Percentiles rank a stretch among this genome's conserved stretches.
Evolutionary conservation across 2,797 vertebrate species (phyloP).

Genomic region (Sphenodon punctatus): DNA sequence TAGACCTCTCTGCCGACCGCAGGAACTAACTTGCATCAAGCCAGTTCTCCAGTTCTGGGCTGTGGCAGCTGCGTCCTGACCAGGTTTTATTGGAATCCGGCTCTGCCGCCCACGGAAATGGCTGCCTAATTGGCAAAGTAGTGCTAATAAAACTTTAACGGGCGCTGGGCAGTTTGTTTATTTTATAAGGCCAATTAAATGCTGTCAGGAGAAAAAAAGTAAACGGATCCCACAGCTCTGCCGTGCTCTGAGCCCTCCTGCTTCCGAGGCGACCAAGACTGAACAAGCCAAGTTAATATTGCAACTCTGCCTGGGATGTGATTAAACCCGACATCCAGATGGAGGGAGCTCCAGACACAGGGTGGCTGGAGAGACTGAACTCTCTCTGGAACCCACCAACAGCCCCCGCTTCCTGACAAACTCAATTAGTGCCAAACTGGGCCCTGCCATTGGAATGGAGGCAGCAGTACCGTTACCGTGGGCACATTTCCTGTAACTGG

Average conservation of each 20-base stretch:
- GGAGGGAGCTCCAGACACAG: accelerated
- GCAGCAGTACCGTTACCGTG: not conserved
- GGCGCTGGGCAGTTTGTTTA: not conserved
- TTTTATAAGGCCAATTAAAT: not conserved
- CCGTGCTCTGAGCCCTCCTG: not conserved
- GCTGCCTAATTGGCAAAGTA: not conserved
- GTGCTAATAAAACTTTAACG: not conserved
- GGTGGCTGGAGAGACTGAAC: accelerated
- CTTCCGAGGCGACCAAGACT: not conserved
- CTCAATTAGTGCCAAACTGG: accelerated
- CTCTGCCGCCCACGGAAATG: not conserved
- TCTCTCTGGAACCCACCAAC: not conserved
- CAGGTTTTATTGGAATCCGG: not conserved
- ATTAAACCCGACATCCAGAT: not conserved
- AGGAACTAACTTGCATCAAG: too few relatives aligned
- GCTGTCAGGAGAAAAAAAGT: constrained; percentile 18
- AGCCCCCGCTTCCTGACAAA: accelerated
- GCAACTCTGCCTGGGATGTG: accelerated
- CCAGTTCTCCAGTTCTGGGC: too few relatives aligned
- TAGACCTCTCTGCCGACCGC: too few relatives aligned
- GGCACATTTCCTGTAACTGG: not conserved
- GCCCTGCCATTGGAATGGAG: accelerated
- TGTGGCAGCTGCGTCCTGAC: too few relatives aligned
- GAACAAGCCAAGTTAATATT: accelerated
- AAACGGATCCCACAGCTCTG: not conserved